Evolutionary conservation across 2,113 vertebrate genomes (phyloP).

Genomic region (Ammodytes dubius): DNA sequence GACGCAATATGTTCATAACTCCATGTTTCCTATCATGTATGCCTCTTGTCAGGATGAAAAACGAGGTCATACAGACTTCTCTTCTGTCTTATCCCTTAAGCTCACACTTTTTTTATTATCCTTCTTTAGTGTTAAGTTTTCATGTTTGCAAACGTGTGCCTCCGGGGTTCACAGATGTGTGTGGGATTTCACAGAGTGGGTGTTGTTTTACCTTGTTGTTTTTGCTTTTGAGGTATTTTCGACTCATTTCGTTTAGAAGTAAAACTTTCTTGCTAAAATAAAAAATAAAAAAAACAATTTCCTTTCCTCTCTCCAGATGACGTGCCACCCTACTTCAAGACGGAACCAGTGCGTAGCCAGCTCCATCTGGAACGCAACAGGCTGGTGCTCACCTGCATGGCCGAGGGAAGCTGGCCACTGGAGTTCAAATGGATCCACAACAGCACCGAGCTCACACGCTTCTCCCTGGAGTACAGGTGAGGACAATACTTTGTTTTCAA

Average conservation of each 20-base stretch:
- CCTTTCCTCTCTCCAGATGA: constrained; percentile 89
- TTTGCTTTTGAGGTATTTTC: constrained; percentile 14
- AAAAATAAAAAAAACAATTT: not conserved
- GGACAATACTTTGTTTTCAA: not conserved
- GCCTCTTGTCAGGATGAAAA: not conserved
- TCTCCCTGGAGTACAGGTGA: constrained; percentile 97
- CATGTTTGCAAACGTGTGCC: constrained; percentile 7
- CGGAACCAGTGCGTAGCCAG: constrained; percentile 93
- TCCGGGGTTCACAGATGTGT: constrained; percentile 4
- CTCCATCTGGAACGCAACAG: constrained; percentile 97
- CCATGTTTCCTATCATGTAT: not conserved
- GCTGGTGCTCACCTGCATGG: constrained; percentile 98
- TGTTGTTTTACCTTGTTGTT: constrained; percentile 4
- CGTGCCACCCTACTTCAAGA: constrained; percentile 98
- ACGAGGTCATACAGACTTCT: not conserved
- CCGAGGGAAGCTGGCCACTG: constrained; percentile 98
- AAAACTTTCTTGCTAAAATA: not conserved
- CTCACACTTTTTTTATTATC: not conserved
- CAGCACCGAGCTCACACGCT: constrained; percentile 92
- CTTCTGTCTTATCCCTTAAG: constrained; percentile 4
- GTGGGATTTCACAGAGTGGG: constrained; percentile 17
- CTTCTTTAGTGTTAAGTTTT: constrained; percentile 6
- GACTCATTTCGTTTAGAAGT: not conserved
- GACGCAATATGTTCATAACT: not conserved
- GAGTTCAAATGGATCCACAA: constrained; percentile 99